Conservation (phyloP, 2,888 invertebrate genomes). For the Marasmarcha lunaedactyla region DNA sequence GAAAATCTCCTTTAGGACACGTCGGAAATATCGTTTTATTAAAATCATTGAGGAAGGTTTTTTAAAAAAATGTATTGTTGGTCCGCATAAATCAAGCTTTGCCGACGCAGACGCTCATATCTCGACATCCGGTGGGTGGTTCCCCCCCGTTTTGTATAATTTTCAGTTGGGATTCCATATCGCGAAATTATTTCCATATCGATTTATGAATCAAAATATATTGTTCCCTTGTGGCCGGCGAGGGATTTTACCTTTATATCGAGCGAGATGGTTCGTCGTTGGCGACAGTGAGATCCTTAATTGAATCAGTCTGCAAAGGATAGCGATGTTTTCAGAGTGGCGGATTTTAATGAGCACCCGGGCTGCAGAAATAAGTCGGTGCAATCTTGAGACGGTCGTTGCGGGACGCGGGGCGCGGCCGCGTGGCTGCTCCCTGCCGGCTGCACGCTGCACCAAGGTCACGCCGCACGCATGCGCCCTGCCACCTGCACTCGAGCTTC, state of each 20-base stretch:
- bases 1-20: too few species aligned
- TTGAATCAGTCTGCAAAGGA: neutral
- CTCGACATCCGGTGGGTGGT: slow-evolving; percentile 43
- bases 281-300: too few species aligned
- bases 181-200: too few species aligned
- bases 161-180: slow-evolving; percentile 25
- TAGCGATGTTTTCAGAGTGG: neutral
- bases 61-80: too few species aligned
- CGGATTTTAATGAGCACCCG: slow-evolving; percentile 27
- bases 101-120: slow-evolving; percentile 32
- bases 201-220: too few species aligned
- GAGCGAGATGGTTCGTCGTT: too few species aligned
- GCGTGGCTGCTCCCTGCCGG: slow-evolving; percentile 34
- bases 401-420: slow-evolving; percentile 34
- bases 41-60: too few species aligned
- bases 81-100: slow-evolving; percentile 33
- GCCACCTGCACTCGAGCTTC: slow-evolving; percentile 19
- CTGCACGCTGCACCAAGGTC: slow-evolving; percentile 68
- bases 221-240: too few species aligned
- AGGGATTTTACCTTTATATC: too few species aligned
- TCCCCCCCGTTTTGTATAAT: slow-evolving; percentile 25
- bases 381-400: slow-evolving; percentile 43
- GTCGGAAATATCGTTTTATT: too few species aligned
- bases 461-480: slow-evolving; percentile 60
- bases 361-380: slow-evolving; percentile 51